Percentiles rank a stretch among this genome's conserved stretches.
Conservation (phyloP, 2,113 vertebrate genomes). For the Agelaius phoeniceus region DNA sequence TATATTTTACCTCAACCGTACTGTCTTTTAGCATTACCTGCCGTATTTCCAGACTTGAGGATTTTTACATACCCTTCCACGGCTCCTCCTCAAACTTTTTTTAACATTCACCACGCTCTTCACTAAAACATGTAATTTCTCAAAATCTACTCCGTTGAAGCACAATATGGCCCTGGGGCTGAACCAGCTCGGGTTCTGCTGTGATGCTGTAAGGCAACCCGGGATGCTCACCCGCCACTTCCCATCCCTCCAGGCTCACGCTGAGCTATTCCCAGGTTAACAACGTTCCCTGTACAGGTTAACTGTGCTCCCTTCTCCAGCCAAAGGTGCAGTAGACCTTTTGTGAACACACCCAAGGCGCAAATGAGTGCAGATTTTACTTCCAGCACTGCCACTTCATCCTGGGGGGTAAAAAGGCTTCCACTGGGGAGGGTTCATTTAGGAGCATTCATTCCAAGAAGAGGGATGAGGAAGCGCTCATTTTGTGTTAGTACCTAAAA, state of each 20-base stretch:
- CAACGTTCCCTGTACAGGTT: neutral
- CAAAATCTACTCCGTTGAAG: neutral
- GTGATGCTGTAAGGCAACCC: neutral
- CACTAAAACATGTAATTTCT: neutral
- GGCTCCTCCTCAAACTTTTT: neutral
- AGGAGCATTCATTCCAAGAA: neutral
- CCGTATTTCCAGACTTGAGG: neutral
- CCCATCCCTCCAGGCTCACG: fast-evolving
- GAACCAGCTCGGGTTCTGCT: neutral
- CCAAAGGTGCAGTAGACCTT: neutral
- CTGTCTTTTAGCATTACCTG: conserved; percentile 60
- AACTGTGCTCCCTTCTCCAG: neutral
- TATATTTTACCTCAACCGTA: conserved; percentile 52
- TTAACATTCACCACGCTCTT: neutral
- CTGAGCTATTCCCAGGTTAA: neutral
- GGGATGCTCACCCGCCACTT: fast-evolving
- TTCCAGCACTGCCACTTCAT: neutral
- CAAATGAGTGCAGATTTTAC: neutral
- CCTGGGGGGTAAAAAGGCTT: neutral
- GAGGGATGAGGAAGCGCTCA: neutral
- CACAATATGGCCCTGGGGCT: neutral
- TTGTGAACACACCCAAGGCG: neutral
- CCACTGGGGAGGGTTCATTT: neutral
- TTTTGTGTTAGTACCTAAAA: neutral
- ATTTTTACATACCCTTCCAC: conserved; percentile 13